Evolutionary conservation across 64 coral and sea anemone species (phyloP).

Genomic region (Stichodactyla helianthus): DNA sequence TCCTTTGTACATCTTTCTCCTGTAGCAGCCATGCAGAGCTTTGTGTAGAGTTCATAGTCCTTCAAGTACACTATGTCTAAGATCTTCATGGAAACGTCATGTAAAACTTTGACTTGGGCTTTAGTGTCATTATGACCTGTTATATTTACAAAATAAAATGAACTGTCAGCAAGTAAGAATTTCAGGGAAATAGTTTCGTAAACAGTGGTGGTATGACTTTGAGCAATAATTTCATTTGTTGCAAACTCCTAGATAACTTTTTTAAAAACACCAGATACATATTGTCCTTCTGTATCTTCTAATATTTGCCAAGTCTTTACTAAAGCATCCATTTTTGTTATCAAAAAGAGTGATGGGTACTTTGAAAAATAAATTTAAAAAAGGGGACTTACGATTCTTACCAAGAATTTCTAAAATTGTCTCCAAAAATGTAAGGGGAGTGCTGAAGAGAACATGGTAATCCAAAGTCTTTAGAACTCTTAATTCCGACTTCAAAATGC

Average conservation of each 20-base stretch:
- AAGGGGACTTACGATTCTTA: constrained; percentile 13
- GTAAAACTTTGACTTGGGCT: constrained; percentile 88
- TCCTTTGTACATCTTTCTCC: constrained; percentile 68
- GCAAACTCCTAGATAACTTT: too few species aligned
- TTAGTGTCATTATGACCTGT: constrained; percentile 81
- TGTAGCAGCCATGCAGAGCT: constrained; percentile 83
- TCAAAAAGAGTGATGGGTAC: too few species aligned
- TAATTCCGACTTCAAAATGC: constrained; percentile 96
- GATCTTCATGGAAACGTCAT: constrained; percentile 81
- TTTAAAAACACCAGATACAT: too few species aligned
- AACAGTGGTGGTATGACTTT: background rate
- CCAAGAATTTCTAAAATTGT: constrained; percentile 93
- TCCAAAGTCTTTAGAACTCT: constrained; percentile 83
- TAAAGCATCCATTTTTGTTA: too few species aligned
- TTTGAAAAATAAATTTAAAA: too few species aligned
- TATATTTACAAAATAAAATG: background rate
- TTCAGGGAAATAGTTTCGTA: too few species aligned
- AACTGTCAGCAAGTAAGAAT: background rate
- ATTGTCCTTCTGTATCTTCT: too few species aligned
- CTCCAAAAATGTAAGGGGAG: constrained; percentile 85
- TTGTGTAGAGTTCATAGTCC: constrained; percentile 82
- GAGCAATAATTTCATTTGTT: too few species aligned
- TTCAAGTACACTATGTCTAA: constrained; percentile 86
- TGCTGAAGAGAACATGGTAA: constrained; percentile 59
- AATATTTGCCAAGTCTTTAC: too few species aligned